A percentile compares a stretch with the other conserved stretches of the same genome.
These are phyloP conservation scores for Holothuria leucospilota DNA, from an alignment of 53 echinoderm and acorn worm genomes.

Conservation along the genomic window DNA sequence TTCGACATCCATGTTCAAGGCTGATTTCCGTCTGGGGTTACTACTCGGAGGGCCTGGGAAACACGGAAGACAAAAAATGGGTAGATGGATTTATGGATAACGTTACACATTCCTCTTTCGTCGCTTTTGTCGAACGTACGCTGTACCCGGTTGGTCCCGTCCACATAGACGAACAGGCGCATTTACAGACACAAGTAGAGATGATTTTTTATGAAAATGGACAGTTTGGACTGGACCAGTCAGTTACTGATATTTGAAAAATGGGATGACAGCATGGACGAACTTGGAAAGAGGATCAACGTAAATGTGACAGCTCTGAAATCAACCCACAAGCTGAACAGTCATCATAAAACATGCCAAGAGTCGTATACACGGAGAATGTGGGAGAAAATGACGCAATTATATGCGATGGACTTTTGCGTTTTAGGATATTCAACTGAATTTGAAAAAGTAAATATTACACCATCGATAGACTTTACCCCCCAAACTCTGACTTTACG, in stretches of 20 bases:
- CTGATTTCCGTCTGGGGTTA: slow-evolving; percentile 31
- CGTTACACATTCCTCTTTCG: not conserved
- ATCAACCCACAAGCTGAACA: not conserved
- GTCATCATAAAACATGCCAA: not conserved
- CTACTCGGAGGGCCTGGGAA: slow-evolving; percentile 14
- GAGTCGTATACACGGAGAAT: not conserved
- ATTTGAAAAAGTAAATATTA: not conserved
- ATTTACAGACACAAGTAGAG: slow-evolving; percentile 26
- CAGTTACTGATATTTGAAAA: slow-evolving; percentile 5
- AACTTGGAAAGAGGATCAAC: not conserved
- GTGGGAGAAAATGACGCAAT: slow-evolving; percentile 21
- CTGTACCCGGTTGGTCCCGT: not conserved
- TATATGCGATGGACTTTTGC: not conserved
- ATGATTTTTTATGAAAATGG: not conserved
- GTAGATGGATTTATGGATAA: not conserved
- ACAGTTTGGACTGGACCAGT: slow-evolving; percentile 1
- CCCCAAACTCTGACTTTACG: not conserved
- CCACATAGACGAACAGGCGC: not conserved
- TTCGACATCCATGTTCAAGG: slow-evolving; percentile 32
- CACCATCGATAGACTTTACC: not conserved
- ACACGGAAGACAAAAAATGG: not conserved
- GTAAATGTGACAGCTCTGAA: not conserved
- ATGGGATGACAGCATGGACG: slow-evolving; percentile 34
- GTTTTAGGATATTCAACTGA: no score
- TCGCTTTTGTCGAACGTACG: not conserved